These are phyloP conservation scores for Neodiprion virginianus DNA, from an alignment of 1,140 invertebrate genomes.

Conservation along the genomic window DNA sequence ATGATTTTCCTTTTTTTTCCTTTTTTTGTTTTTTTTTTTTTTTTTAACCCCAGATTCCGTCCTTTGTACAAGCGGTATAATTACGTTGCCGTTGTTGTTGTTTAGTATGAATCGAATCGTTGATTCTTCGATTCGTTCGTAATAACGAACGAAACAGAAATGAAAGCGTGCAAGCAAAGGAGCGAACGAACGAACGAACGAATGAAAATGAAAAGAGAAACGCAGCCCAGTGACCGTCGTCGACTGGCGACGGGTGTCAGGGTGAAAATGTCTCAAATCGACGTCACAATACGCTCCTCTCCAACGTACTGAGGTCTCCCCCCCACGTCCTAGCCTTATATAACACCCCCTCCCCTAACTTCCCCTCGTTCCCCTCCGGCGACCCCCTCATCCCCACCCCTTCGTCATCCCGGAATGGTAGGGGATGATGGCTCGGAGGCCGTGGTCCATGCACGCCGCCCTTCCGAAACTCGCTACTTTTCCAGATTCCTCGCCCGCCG, in stretches of 20 bases:
- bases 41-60: no score
- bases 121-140: not conserved
- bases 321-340: constrained; percentile 55
- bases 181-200: not conserved
- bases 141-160: not conserved
- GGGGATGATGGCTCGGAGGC: constrained; percentile 38
- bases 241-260: constrained; percentile 34
- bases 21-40: no score
- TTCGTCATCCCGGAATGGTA: constrained; percentile 3
- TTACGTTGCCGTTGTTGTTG: no score
- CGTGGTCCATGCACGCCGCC: not conserved
- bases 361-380: constrained; percentile 44
- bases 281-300: constrained; percentile 57
- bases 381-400: constrained; percentile 36
- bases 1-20: no score
- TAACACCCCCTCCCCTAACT: constrained; percentile 59
- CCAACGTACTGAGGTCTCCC: constrained; percentile 60
- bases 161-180: not conserved
- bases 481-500: no score
- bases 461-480: not conserved
- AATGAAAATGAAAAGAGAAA: not conserved
- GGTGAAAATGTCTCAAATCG: constrained; percentile 40
- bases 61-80: no score
- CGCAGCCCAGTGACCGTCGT: constrained; percentile 17
- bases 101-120: not conserved